Evolutionary conservation across 2,797 vertebrate genomes (phyloP), one percentile per base, ranked within the genome.

Genomic region (Pterois miles): DNA sequence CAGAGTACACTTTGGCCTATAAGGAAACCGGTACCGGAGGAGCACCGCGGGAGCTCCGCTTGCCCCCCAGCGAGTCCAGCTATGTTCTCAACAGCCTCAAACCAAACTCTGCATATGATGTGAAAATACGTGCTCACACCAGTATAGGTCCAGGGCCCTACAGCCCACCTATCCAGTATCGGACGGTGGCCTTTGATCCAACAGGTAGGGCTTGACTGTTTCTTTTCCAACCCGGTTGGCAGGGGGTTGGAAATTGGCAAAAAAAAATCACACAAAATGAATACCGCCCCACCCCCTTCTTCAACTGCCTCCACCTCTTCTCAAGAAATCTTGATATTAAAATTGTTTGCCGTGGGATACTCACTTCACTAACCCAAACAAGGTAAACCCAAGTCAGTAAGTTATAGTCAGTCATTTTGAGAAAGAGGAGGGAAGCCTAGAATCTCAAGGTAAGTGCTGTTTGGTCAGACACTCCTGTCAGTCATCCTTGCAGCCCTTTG

Each of bases 121-220:
- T 99, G 93, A 98, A 97, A 97, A 97, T 99, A 91, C 97, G 97
- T 60, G 98, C 98, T 57, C 98, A 99, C 95, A 99, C 98, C 94
- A 97, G 96, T 96, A 96, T 97, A 96, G 98, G 98, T 94, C 97
- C 98, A 12, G 98, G 98, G 94, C 98, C 98, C 67, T 99, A 97
- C 97, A 98, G 98, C 96, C 98, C 98, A 1, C 96, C 96, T 40
- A 95, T 98, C 94, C 97, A 98, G 96, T 99, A 99, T 96, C 97
- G 96, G 96, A 99, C 98, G 46, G 95, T 97, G 95, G 96, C 96
- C 94, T 94, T 96, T 95, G 95, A 97, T 87, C 77, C 84, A 82
- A 96, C 97, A 99, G 98, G 98, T 99, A 99, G 97, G 97, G 94
- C 89, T 96, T 92, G 92, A 93, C 95, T 95, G 93, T 94, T 94